Evolutionary conservation across 2,797 vertebrate species (phyloP), one percentile per base, ranked within the genome.

Genomic region (Bradypodion pumilum): DNA sequence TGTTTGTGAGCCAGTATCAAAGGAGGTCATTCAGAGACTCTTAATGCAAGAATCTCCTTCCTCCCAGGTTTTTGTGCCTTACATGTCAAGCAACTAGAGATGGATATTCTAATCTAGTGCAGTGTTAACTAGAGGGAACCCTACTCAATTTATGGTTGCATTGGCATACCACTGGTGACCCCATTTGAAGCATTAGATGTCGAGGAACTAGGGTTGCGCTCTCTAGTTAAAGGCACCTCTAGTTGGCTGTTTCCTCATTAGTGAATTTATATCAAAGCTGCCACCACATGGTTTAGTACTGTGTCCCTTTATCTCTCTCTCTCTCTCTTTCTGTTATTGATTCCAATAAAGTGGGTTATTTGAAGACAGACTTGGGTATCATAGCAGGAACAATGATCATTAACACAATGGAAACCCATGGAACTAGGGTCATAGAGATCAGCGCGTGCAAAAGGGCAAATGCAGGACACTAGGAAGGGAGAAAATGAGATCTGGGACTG

Each of bases 281-380:
- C 88, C 93, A 91, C 78, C 86, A 84, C 92, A 91, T 89, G 91
- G 88, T 94, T 93, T 93, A 92, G 89, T 94, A 90, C 85, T 80
- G 37, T 15, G 84, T 82, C 89, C 3, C 23, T 29, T 35, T 27
- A 15, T 32, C 15, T 49, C 52, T 75, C 29, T 75, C 1, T 32
- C 15, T 49, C 52, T 75, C 29, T 75, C 1, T 40, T 86, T 87
- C 4, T 80, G 91, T 94, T 93, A 95, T 94, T 92, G 95, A 94
- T 93, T 94, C 93, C 93, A 94, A 93, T 92, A 93, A 94, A 93
- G 93, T 89, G 91, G 91, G 88, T 92, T 90, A 94, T 95, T 93
- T 94, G 84, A 80, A 91, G 89, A 89, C 86, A 62, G 73, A 84
- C 85, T 88, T 81, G 86, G 83, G 81, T 90, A 91, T 88, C 88